Evolutionary conservation across 2,113 vertebrate genomes (phyloP), one percentile per base, ranked within the genome.

Genomic region (Cichladusa arquata): DNA sequence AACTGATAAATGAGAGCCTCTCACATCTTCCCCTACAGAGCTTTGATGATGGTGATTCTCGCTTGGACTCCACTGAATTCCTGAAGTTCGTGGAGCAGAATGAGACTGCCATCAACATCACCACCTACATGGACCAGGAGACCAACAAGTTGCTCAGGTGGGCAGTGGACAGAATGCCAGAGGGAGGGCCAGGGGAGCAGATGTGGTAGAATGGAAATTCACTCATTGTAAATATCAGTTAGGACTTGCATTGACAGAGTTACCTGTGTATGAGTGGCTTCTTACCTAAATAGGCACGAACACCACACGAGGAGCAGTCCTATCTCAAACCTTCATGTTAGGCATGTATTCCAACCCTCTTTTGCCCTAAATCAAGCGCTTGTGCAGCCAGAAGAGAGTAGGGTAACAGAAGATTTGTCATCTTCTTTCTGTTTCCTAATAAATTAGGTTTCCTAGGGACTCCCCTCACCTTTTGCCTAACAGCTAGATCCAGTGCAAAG

Each of bases 1-100:
- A 83, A 57, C 14, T 5, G 42, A 50, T 50, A 77, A 56, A 54
- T 54, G 45, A 78, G 58, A 79, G 29, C 19, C 25, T 92, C 69
- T 95, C 64, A 24, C n/a, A 24, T 60, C 47, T 92, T 66, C 24
- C 54, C 69, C 50, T 61, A 4, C 90, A 99, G 99, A 99, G 96
- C 36, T 99, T 99, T 69, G 99, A 99, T 57, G 98, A 98, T 62
- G 99, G 99, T 0, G 99, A 99, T 94, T 98, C 99, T 94, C 98
- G 97, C 92, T 88, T 99, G 97, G 99, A 99, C 97, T 99, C 99
- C 70, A 98, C 97, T 2, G 99, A 99, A 92, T 98, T 99, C 90
- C 98, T 99, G 92, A 99, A 99, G 61, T 99, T 99, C 97, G 99
- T 99, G 97, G 99, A 99, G 95, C 99, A 99, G 97, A 99, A 99